Conservation (phyloP, 2,797 vertebrate genomes). For the Oryzias dopingdopingensis region DNA sequence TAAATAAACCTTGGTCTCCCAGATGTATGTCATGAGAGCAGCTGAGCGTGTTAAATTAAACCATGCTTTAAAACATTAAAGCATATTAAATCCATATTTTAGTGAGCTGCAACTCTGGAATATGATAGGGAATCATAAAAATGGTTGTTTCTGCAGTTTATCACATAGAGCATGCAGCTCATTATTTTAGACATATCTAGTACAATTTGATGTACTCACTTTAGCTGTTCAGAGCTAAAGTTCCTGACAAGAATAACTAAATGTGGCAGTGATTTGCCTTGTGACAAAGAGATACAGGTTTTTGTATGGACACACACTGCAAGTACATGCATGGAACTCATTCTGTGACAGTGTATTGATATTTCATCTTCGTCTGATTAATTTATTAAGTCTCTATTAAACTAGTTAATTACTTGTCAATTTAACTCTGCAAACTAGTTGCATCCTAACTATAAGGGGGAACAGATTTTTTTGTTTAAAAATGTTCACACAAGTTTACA, state of each 20-base stretch:
- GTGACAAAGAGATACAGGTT: constrained; percentile 38
- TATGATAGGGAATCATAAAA: constrained; percentile 20
- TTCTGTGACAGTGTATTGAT: neutral
- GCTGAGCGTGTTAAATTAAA: neutral
- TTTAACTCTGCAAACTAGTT: no score
- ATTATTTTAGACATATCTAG: no score
- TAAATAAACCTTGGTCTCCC: constrained; percentile 26
- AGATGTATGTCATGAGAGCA: constrained; percentile 32
- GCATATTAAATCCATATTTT: constrained; percentile 36
- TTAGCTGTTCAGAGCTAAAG: constrained; percentile 8
- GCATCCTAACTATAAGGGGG: no score
- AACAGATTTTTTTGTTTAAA: no score
- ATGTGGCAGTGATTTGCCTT: constrained; percentile 39
- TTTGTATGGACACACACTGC: no score
- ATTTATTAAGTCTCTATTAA: no score
- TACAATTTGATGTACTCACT: no score
- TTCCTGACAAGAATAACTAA: constrained; percentile 26
- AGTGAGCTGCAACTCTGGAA: constrained; percentile 5
- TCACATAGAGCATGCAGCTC: constrained; percentile 2
- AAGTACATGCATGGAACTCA: constrained; percentile 2
- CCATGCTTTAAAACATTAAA: constrained; percentile 14
- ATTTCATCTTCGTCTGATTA: no score
- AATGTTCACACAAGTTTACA: no score
- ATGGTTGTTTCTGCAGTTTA: constrained; percentile 22
- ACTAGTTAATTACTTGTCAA: no score